phyloP scores from a whole-genome alignment of 2,113 vertebrate genomes.

The Nicator chloris region DNA sequence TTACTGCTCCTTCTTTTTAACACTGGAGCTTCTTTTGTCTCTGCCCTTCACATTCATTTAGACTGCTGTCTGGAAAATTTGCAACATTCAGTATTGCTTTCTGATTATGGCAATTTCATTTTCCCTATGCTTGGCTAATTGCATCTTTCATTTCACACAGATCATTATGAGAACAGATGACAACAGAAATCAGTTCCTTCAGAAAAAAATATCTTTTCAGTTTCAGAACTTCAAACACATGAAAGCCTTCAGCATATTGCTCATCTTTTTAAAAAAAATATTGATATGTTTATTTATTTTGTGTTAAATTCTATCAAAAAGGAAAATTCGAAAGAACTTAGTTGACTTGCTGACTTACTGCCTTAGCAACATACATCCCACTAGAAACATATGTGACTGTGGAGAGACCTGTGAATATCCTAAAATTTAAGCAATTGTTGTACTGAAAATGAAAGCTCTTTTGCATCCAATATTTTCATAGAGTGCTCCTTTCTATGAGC shows the following conservation, averaged over 20 bases:
- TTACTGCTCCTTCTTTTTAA: background rate
- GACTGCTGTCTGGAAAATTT: background rate
- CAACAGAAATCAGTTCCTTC: background rate
- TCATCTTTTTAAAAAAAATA: background rate
- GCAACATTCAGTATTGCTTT: background rate
- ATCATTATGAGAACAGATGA: background rate
- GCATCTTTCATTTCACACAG: background rate
- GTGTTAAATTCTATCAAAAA: background rate
- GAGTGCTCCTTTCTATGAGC: background rate
- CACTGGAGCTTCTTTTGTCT: background rate
- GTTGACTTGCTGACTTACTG: background rate
- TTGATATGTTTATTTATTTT: background rate
- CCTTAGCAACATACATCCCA: background rate
- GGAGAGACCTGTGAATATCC: background rate
- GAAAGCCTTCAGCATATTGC: background rate
- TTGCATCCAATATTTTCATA: background rate
- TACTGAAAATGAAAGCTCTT: background rate
- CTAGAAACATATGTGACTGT: background rate
- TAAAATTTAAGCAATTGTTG: background rate
- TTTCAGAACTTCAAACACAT: background rate
- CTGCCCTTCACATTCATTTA: background rate
- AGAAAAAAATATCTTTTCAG: background rate
- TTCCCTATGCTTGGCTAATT: background rate
- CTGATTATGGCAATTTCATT: conserved; percentile 11
- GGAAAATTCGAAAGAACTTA: background rate